Evolutionary conservation across 2,888 invertebrate genomes (phyloP).

Genomic region (Gandaritis pyraliata): DNA sequence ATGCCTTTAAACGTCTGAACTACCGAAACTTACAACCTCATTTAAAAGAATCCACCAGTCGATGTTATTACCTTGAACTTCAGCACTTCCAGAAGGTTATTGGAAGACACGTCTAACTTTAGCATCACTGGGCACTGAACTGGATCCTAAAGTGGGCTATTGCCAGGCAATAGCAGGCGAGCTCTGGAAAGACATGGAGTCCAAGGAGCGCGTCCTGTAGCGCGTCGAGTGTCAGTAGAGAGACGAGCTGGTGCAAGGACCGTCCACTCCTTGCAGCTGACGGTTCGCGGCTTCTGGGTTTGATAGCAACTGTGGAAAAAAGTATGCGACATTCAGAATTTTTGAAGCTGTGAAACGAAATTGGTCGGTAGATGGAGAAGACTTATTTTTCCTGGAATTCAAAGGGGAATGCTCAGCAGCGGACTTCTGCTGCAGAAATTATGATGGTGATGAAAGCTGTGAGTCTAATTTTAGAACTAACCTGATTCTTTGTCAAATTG

Average conservation of each 20-base stretch:
- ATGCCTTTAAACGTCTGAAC: too few species aligned
- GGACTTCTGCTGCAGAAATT: too few species aligned
- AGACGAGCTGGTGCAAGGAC: constrained; percentile 77
- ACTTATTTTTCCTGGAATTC: too few species aligned
- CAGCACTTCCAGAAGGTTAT: background rate
- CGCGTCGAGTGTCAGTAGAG: constrained; percentile 78
- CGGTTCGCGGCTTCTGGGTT: constrained; percentile 59
- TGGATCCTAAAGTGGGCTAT: constrained; percentile 1
- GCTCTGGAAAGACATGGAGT: constrained; percentile 74
- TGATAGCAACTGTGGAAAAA: constrained; percentile 62
- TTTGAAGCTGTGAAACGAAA: too few species aligned
- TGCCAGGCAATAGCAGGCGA: constrained; percentile 72
- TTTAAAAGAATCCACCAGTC: background rate
- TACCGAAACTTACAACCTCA: too few species aligned
- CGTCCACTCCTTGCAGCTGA: constrained; percentile 75
- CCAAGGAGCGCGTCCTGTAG: constrained; percentile 65
- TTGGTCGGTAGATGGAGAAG: too few species aligned
- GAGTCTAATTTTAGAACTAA: too few species aligned
- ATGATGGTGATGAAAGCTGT: too few species aligned
- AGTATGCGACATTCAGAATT: too few species aligned
- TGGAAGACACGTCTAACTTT: constrained; percentile 9
- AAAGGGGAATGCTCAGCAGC: too few species aligned
- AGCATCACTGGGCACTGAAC: constrained; percentile 9
- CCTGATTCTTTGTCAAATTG: too few species aligned
- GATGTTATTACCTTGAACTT: too few species aligned